A percentile compares a stretch with the other conserved stretches of the same genome.
Evolutionary conservation across 1,140 invertebrate species (phyloP).

Genomic region (Drosophila suzukii): DNA sequence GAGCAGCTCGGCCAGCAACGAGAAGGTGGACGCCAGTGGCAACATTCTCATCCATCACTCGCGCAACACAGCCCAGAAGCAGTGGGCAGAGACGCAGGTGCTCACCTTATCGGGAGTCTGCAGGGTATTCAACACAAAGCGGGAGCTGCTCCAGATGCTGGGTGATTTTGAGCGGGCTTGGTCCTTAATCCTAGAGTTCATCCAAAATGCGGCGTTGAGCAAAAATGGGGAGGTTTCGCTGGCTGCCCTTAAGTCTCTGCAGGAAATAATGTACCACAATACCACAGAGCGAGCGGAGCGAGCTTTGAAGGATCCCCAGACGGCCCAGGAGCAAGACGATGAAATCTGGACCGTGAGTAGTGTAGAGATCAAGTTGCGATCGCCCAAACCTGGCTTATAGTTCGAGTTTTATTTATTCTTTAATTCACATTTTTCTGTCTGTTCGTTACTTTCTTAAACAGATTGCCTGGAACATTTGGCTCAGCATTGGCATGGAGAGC

Average conservation of each 20-base stretch:
- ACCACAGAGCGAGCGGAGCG: constrained; percentile 63
- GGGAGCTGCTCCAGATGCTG: constrained; percentile 92
- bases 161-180: constrained; percentile 97
- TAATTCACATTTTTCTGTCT: background rate
- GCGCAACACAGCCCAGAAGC: constrained; percentile 99
- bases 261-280: constrained; percentile 92
- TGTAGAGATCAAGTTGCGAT: background rate
- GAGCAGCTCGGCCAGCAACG: constrained; percentile 96
- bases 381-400: background rate
- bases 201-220: constrained; percentile 95
- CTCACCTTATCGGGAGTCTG: constrained; percentile 88
- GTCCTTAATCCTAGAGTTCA: constrained; percentile 96
- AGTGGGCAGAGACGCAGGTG: constrained; percentile 99
- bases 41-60: constrained; percentile 99
- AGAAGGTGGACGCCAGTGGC: constrained; percentile 95
- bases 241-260: constrained; percentile 97
- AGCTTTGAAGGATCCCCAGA: constrained; percentile 66
- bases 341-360: constrained; percentile 88
- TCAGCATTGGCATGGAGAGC: constrained; percentile 92
- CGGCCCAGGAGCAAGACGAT: constrained; percentile 85
- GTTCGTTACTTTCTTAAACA: constrained; percentile 11
- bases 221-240: constrained; percentile 98
- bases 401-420: background rate
- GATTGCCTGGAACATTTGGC: constrained; percentile 93
- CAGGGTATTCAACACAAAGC: constrained; percentile 94